A percentile compares a stretch with the other conserved stretches of the same genome.
phyloP scores from a whole-genome alignment of 2,113 vertebrate species.

The Podiceps cristatus region DNA sequence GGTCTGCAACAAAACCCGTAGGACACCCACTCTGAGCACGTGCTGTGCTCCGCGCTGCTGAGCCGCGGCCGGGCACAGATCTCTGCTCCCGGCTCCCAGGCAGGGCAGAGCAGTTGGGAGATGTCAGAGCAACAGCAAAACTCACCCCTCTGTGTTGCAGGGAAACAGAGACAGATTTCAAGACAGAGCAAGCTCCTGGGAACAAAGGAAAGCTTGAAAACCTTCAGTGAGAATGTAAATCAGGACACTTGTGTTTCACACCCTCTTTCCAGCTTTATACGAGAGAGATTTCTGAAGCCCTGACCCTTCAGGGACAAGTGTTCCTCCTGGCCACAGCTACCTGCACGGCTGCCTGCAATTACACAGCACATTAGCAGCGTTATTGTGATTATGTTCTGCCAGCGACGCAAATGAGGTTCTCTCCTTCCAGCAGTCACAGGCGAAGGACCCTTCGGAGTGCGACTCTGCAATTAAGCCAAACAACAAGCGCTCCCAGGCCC shows the following conservation, averaged over 20 bases:
- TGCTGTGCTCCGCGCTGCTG: not conserved
- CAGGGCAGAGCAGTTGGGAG: not conserved
- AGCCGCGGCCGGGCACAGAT: accelerated
- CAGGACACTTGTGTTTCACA: not conserved
- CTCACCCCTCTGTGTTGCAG: not conserved
- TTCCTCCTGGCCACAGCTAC: not conserved
- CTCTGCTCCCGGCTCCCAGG: not conserved
- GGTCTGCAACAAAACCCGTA: not conserved
- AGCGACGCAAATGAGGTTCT: not conserved
- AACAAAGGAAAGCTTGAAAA: not conserved
- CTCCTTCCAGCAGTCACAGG: not conserved
- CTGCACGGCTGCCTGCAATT: not conserved
- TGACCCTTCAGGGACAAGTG: not conserved
- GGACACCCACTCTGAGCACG: not conserved
- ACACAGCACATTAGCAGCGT: not conserved
- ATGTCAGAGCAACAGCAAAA: not conserved
- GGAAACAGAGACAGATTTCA: not conserved
- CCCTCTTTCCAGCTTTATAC: not conserved
- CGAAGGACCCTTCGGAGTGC: not conserved
- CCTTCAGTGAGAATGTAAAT: not conserved
- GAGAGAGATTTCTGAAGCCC: not conserved
- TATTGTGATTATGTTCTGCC: not conserved
- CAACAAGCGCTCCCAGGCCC: not conserved
- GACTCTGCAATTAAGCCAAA: not conserved
- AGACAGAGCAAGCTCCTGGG: not conserved